These are phyloP conservation scores for Trachymyrmex septentrionalis DNA, from an alignment of 1,140 invertebrate species.

Conservation along the genomic window DNA sequence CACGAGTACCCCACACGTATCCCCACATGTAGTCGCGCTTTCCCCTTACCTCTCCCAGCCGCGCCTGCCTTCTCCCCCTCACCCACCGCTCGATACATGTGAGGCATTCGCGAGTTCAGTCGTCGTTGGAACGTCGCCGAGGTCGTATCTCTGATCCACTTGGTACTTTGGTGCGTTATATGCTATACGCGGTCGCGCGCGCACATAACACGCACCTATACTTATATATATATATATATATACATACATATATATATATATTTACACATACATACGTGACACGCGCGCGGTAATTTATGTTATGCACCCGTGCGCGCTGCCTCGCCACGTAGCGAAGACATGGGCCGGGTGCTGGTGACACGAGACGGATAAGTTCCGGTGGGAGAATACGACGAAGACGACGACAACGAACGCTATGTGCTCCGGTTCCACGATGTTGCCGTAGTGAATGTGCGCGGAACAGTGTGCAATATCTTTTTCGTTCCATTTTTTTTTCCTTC, in stretches of 20 bases:
- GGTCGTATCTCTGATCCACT: slow-evolving; percentile 62
- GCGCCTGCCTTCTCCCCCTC: slow-evolving; percentile 1
- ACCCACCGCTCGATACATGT: slow-evolving; percentile 68
- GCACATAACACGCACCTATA: not conserved
- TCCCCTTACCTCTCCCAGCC: slow-evolving; percentile 22
- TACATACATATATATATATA: not conserved
- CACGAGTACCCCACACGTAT: slow-evolving; percentile 41
- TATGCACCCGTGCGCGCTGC: slow-evolving; percentile 61
- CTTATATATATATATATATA: not conserved
- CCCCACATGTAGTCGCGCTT: slow-evolving; percentile 17
- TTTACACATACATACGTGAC: not conserved
- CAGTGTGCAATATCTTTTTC: slow-evolving; percentile 66
- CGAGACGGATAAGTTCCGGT: slow-evolving; percentile 39
- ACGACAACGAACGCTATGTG: slow-evolving; percentile 67
- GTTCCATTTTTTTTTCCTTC: not conserved
- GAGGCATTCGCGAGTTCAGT: slow-evolving; percentile 80
- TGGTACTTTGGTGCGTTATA: not conserved
- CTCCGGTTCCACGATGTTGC: slow-evolving; percentile 10
- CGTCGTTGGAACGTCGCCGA: slow-evolving; percentile 82
- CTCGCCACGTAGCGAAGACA: slow-evolving; percentile 50
- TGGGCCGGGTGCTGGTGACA: slow-evolving; percentile 61
- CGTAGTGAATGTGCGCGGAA: slow-evolving; percentile 61
- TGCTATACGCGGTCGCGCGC: too few species aligned
- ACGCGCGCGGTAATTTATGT: slow-evolving; percentile 36
- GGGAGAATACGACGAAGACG: slow-evolving; percentile 27